A percentile compares a stretch with the other conserved stretches of the same genome.
These are phyloP conservation scores for Zapus hudsonius DNA, from an alignment of 2,113 vertebrate species.

Conservation along the genomic window DNA sequence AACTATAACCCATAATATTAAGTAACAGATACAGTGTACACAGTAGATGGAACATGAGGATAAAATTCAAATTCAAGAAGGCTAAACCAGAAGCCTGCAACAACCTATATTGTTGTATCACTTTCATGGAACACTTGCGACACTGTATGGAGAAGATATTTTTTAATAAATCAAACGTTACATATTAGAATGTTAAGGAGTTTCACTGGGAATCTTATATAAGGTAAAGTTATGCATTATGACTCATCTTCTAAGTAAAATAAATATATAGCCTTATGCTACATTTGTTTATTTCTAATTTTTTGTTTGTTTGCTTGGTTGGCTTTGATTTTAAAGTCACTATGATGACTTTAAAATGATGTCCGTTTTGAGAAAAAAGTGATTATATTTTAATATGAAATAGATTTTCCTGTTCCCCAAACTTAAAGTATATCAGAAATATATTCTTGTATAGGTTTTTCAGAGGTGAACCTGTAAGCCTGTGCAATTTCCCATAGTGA, in stretches of 20 bases:
- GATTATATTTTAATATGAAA: constrained; percentile 2
- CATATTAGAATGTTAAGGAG: neutral
- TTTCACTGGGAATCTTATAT: neutral
- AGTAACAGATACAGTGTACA: neutral
- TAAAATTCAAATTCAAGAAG: neutral
- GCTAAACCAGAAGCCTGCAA: neutral
- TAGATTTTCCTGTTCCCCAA: neutral
- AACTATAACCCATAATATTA: constrained; percentile 12
- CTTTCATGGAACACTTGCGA: neutral
- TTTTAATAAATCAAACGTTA: neutral
- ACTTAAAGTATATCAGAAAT: neutral
- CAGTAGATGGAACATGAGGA: neutral
- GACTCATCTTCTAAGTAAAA: neutral
- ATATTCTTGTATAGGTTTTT: constrained; percentile 13
- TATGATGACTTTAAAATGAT: neutral
- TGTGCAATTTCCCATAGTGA: neutral
- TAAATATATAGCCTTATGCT: neutral
- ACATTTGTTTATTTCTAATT: neutral
- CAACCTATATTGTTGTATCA: neutral
- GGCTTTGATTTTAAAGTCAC: neutral
- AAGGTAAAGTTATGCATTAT: neutral
- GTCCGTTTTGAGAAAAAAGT: neutral
- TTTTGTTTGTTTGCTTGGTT: neutral
- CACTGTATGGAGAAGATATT: neutral
- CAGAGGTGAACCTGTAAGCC: neutral